Base-by-base conservation (phyloP, 2,888 invertebrate genomes). In the Acheta domesticus region DNA sequence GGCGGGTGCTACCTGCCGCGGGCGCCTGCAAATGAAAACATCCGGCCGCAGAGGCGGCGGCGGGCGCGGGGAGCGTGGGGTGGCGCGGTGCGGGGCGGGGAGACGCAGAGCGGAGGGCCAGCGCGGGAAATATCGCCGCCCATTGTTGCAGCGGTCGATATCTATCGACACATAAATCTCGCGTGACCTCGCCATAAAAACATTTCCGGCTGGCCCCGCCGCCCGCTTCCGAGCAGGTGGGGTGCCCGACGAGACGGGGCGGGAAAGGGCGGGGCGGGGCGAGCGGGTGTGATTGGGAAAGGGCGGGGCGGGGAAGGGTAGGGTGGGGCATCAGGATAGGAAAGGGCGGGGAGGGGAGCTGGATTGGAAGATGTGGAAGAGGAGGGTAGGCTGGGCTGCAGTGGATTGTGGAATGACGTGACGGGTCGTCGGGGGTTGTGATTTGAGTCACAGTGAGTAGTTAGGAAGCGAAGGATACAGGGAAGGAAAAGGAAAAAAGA, bases 61-160 rank as follows among this genome's bases (percentile, higher is more conserved):
- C n/a, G 23, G 23, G 23, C 2, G 23, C 23, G 23, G 62, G 62
- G 62, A 2, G 19, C 2, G 62, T 2, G 62, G 62, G 3, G 62
- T 19, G 4, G 62, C 62, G 5, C 14, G 62, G 14, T 16, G 14
- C 62, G 14, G 62, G 62, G 36, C 4, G 62, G 62, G 16, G n/a
- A 1, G 62, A 5, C 16, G 62, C 62, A 11, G 16, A 19, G 62
- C 62, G 36, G 16, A n/a, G 62, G 16, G 14, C 62, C n/a, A n/a
- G 62, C 14, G 62, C 62, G 62, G 16, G 14, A 62, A 62, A 62
- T 62, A 62, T 62, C 62, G 62, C 62, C n/a, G n/a, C 62, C 62
- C n/a, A 62, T 62, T 62, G 62, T 62, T 62, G n/a, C 62, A n/a
- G n/a, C 62, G 62, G n/a, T 62, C 62, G 62, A 62, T 62, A 62